phyloP scores from a whole-genome alignment of 1,140 invertebrate species.

The Sinella curviseta region DNA sequence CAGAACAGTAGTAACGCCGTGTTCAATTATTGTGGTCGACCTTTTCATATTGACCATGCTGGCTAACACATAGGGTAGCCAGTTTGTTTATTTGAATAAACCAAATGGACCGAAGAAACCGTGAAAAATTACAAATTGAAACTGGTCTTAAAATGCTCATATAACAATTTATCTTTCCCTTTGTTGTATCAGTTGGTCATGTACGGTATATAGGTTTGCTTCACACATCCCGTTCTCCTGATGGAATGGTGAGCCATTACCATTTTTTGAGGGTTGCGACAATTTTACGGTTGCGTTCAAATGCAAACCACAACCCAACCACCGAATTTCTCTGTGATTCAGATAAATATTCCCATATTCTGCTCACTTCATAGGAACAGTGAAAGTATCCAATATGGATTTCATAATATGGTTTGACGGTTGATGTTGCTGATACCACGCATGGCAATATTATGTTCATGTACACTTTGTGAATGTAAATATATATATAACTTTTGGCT shows the following conservation, averaged over 20 bases:
- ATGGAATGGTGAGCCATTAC: background rate
- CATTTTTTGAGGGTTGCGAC: background rate
- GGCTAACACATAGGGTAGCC: background rate
- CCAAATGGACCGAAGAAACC: background rate
- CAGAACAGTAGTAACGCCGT: no score
- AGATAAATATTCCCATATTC: background rate
- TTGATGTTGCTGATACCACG: background rate
- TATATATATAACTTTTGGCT: background rate
- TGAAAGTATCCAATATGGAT: no score
- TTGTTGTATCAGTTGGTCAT: no score
- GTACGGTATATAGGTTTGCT: no score
- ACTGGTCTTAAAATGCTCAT: background rate
- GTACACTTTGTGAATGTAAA: background rate
- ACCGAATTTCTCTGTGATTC: slow-evolving; percentile 11
- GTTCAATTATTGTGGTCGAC: no score
- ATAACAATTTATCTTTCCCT: no score
- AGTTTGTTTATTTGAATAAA: background rate
- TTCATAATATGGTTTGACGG: background rate
- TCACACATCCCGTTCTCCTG: no score
- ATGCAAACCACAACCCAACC: background rate
- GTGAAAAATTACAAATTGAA: background rate
- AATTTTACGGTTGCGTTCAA: background rate
- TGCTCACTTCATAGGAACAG: no score
- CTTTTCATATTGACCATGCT: no score
- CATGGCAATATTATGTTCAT: background rate